Conservation (phyloP, 2,797 vertebrate genomes). For the Acanthurus leucopareius region DNA sequence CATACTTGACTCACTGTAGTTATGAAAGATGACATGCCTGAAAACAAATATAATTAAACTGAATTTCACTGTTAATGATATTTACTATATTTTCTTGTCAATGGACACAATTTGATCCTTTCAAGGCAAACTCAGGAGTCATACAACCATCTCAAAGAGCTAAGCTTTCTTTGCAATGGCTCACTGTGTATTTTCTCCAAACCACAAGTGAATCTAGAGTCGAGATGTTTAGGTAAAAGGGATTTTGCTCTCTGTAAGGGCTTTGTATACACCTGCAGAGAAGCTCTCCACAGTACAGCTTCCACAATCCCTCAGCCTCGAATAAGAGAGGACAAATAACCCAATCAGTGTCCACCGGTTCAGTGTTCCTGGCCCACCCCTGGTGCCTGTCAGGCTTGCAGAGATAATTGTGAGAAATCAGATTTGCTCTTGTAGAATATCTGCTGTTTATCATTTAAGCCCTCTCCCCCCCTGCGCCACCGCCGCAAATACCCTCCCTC, state of each 20-base stretch:
- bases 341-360: constrained; percentile 91
- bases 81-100: too few relatives aligned
- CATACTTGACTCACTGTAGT: background rate
- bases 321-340: constrained; percentile 95
- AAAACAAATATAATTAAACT: background rate
- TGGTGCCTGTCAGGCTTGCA: constrained; percentile 93
- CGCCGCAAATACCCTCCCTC: constrained; percentile 65
- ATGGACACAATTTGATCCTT: too few relatives aligned
- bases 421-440: constrained; percentile 92
- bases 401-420: constrained; percentile 99
- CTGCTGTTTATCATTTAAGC: constrained; percentile 91
- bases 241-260: constrained; percentile 16
- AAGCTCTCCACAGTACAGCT: constrained; percentile 87
- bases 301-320: constrained; percentile 89
- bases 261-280: constrained; percentile 85
- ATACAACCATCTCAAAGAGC: too few relatives aligned
- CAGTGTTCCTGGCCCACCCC: constrained; percentile 88
- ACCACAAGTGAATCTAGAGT: constrained; percentile 2
- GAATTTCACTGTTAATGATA: too few relatives aligned
- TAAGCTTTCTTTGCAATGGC: background rate
- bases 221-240: constrained; percentile 13
- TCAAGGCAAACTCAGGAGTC: too few relatives aligned
- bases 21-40: background rate
- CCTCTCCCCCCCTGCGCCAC: constrained; percentile 60
- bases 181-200: background rate